These are phyloP conservation scores for Eupithecia dodoneata DNA, from an alignment of 2,888 invertebrate species.

Conservation along the genomic window DNA sequence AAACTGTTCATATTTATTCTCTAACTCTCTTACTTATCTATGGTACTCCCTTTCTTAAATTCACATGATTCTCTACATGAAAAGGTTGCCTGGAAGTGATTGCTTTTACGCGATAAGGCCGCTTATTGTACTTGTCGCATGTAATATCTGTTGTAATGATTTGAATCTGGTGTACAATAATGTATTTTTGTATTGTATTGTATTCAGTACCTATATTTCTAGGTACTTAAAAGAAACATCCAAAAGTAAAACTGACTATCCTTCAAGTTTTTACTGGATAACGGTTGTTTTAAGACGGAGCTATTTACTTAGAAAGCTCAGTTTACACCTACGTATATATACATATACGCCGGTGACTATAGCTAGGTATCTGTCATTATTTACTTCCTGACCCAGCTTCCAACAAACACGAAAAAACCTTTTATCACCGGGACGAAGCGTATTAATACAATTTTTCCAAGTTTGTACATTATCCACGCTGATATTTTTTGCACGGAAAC, in stretches of 20 bases:
- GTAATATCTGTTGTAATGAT: too few relatives aligned
- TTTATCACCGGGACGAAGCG: conserved; percentile 37
- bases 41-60: too few relatives aligned
- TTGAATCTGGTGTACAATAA: too few relatives aligned
- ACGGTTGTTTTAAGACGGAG: neutral
- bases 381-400: conserved; percentile 34
- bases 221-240: neutral
- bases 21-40: too few relatives aligned
- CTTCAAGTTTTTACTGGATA: neutral
- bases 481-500: conserved; percentile 47
- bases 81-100: too few relatives aligned
- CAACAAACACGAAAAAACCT: conserved; percentile 45
- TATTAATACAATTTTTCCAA: conserved; percentile 41
- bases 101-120: too few relatives aligned
- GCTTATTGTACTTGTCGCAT: too few relatives aligned
- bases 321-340: neutral
- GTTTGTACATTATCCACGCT: conserved; percentile 42
- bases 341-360: conserved; percentile 17
- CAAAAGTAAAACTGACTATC: neutral
- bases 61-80: too few relatives aligned
- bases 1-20: too few relatives aligned
- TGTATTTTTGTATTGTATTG: too few relatives aligned
- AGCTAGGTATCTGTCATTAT: conserved; percentile 29
- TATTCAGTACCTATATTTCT: too few relatives aligned
- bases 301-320: neutral